phyloP scores from a whole-genome alignment of 1,140 invertebrate species.

The Zophobas morio region DNA sequence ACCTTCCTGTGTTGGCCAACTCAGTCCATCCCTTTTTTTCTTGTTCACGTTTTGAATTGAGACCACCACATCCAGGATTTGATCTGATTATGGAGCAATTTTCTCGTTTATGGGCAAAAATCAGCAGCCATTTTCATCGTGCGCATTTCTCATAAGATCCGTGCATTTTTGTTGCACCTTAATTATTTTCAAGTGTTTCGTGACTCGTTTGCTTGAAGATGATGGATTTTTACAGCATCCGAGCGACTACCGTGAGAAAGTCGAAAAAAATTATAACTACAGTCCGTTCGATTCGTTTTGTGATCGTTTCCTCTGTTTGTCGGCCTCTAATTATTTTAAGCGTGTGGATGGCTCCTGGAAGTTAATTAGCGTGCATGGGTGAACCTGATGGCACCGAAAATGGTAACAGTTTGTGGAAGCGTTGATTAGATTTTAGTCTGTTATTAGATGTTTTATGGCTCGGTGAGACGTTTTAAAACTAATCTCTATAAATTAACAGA shows the following conservation, averaged over 20 bases:
- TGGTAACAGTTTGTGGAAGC: background rate
- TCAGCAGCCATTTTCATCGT: background rate
- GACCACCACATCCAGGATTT: background rate
- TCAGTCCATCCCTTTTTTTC: background rate
- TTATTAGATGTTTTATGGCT: background rate
- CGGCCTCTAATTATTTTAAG: constrained; percentile 26
- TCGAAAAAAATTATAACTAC: constrained; percentile 49
- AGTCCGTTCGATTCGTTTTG: constrained; percentile 10
- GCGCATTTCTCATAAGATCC: constrained; percentile 29
- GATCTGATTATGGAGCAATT: constrained; percentile 10
- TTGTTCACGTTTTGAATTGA: background rate
- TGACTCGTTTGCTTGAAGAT: constrained; percentile 24
- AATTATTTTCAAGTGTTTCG: constrained; percentile 26
- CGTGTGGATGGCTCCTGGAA: constrained; percentile 33
- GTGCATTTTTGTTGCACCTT: constrained; percentile 27
- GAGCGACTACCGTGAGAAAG: constrained; percentile 54
- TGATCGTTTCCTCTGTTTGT: constrained; percentile 27
- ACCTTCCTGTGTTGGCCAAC: background rate
- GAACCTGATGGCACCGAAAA: constrained; percentile 4
- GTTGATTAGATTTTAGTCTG: background rate
- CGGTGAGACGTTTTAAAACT: background rate
- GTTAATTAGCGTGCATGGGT: constrained; percentile 11
- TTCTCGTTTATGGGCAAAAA: background rate
- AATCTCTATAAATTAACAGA: constrained; percentile 5
- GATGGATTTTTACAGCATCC: constrained; percentile 39